phyloP scores from a whole-genome alignment of 2,797 vertebrate species.

The Micropoecilia bifurca region DNA sequence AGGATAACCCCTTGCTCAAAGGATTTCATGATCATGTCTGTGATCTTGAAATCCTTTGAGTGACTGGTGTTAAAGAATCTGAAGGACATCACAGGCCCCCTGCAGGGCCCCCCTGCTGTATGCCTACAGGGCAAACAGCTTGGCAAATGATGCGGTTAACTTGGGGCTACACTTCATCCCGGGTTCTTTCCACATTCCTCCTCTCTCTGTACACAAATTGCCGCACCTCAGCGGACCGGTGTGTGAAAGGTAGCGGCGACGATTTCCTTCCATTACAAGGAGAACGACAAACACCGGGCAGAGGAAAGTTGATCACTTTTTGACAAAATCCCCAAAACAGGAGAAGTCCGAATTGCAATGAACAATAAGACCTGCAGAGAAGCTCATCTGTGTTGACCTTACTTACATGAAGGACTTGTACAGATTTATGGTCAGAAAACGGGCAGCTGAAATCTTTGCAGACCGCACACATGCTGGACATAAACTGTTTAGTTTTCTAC shows the following conservation, averaged over 20 bases:
- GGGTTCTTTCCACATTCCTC: background rate
- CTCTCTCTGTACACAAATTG: background rate
- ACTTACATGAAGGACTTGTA: background rate
- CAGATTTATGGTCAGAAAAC: background rate
- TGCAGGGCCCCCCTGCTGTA: background rate
- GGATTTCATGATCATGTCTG: background rate
- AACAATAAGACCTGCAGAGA: background rate
- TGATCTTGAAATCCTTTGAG: background rate
- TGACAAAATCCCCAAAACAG: background rate
- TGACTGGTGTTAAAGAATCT: background rate
- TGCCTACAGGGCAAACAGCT: background rate
- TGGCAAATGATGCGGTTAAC: background rate
- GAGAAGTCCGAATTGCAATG: background rate
- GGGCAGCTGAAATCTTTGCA: background rate
- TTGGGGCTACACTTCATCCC: background rate
- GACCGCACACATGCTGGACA: background rate
- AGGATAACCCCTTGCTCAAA: background rate
- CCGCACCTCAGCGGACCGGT: background rate
- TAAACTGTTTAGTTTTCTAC: background rate
- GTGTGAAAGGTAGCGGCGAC: background rate
- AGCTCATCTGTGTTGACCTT: background rate
- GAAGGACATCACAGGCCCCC: constrained; percentile 1
- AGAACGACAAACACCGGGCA: too few relatives aligned
- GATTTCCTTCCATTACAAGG: background rate
- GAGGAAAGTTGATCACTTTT: background rate